Base-by-base conservation (phyloP, 2,113 vertebrate genomes). In the Rutilus rutilus region DNA sequence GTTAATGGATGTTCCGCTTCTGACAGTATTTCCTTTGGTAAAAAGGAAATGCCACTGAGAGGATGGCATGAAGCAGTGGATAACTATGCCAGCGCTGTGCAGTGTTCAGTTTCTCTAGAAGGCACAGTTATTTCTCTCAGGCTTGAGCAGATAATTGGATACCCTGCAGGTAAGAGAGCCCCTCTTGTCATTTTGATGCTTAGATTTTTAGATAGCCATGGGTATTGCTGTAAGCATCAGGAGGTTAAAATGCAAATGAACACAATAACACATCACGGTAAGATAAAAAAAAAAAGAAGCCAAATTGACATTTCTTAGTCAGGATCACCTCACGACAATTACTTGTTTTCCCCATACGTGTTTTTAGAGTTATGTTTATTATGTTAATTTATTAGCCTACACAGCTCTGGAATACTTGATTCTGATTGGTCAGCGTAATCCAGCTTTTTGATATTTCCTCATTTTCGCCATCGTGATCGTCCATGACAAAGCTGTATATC, bases 91-190 rank as follows among this genome's bases (percentile, higher is more conserved):
- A 36, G 33, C 8, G 1, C 65, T 57, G 21, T 69, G 42, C 42
- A 27, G 60, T 60, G n/a, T 39, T 64, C n/a, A 52, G 33, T 25
- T 25, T 25, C n/a, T 23, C 69, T 57, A 33, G 2, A 60, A 84
- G 19, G 23, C 42, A 33, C 0, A 23, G 82, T 83, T 78, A 65
- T 75, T 82, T 82, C 42, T 76, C 50, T 57, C 65, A 71, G 82
- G 67, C 52, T 42, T 25, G 47, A 42, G 50, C 47, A 59, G 86
- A 92, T 90, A 59, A 83, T 83, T 83, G 82, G 82, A 73, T 57
- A 33, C 47, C 82, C 82, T 59, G 67, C 82, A 83, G 81, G 47
- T 83, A 83, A 36, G 82, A 83, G 50, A 83, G 62, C 62, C 52
- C 80, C 52, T 73, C 23, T 42, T 27, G 50, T 83, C 19, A 83